phyloP scores from a whole-genome alignment of 2,888 invertebrate species.

The Drosophila peninsularis region DNA sequence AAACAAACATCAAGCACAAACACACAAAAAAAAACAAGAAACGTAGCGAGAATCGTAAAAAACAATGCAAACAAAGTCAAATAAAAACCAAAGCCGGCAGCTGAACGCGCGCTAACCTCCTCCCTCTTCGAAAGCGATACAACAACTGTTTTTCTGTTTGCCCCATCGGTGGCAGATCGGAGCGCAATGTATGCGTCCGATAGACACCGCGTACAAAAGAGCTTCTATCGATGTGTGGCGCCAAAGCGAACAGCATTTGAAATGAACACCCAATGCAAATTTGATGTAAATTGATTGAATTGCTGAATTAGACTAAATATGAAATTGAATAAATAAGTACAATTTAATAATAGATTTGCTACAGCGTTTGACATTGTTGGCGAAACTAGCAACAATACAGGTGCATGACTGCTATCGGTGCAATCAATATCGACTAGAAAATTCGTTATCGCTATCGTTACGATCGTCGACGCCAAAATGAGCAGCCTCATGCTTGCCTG shows the following conservation, averaged over 20 bases:
- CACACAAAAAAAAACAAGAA: constrained; percentile 22
- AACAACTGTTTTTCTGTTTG: constrained; percentile 38
- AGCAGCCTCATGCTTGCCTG: not conserved
- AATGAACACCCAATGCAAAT: not conserved
- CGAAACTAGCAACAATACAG: not conserved
- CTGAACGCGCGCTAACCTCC: constrained; percentile 12
- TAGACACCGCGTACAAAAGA: not conserved
- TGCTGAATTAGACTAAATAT: not conserved
- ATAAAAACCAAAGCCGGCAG: constrained; percentile 17
- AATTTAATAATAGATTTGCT: not conserved
- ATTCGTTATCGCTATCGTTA: not conserved
- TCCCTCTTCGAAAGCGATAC: constrained; percentile 33
- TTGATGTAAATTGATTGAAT: not conserved
- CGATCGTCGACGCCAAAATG: not conserved
- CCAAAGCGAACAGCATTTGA: not conserved
- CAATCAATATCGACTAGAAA: not conserved
- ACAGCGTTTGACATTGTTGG: not conserved
- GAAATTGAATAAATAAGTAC: not conserved
- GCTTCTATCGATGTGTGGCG: constrained; percentile 1
- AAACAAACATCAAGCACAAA: constrained; percentile 17
- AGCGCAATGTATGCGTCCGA: constrained; percentile 2
- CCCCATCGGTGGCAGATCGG: constrained; percentile 15
- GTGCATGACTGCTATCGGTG: too few species aligned
- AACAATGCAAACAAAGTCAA: constrained; percentile 31
- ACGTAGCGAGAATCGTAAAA: constrained; percentile 29